Evolutionary conservation across 1,140 invertebrate species (phyloP), one percentile per base, ranked within the genome.

Genomic region (Heliothis virescens): DNA sequence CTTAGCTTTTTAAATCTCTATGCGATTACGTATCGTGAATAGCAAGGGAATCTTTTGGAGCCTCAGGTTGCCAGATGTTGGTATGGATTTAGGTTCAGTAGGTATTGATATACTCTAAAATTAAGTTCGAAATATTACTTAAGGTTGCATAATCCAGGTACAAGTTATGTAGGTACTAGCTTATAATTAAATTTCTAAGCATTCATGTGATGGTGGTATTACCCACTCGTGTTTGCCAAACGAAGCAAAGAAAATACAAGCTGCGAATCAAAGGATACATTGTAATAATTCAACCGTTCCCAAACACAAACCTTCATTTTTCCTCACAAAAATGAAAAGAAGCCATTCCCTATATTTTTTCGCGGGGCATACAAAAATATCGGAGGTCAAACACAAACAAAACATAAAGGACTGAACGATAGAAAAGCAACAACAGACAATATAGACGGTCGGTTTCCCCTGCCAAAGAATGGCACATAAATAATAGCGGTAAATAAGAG

Each of bases 401-500:
- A 83, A 83, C 71, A 76, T 76, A 79, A 83, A 76, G 72, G 47
- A 21, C 67, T 60, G 72, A n/a, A 53, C 55, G 52, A 60, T 71
- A 79, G 71, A 65, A 80, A 73, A 82, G 74, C 82, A 80, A 85
- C 71, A 78, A 85, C 71, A 78, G 69, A 82, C 80, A 90, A 88
- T 85, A 90, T 86, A 85, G 82, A 79, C 80, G 79, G 78, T 74
- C 79, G 53, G 72, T 75, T 87, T 88, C 81, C 86, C 79, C 67
- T 67, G 79, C 62, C 82, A 81, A 91, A 91, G 88, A 89, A 91
- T 88, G 80, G 85, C 81, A 86, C 87, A 94, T 90, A 93, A 92
- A 93, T 93, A 94, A 94, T 89, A 79, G 83, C 90, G 86, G 90
- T 94, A 93, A 94, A 94, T 94, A 94, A 93, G 88, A 90, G 88